phyloP scores from a whole-genome alignment of 2,113 vertebrate genomes.

The Anhinga rufa region DNA sequence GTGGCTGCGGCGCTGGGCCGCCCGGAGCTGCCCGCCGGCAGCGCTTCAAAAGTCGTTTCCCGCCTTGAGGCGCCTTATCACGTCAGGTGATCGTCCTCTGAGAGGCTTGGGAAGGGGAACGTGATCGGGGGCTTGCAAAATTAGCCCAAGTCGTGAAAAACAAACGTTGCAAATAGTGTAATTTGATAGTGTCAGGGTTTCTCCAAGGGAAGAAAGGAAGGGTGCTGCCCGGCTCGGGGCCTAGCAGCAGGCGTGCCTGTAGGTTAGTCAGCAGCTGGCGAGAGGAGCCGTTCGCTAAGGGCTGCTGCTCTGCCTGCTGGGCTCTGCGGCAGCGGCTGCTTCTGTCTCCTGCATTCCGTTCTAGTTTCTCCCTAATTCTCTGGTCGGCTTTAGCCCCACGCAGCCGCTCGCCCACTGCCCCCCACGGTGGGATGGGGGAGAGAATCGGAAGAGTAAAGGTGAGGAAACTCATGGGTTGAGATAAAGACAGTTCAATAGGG shows the following conservation, averaged over 20 bases:
- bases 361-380: not conserved
- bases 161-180: fast-evolving
- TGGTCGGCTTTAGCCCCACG: too few species aligned
- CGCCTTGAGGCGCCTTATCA: not conserved
- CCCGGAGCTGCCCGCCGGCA: not conserved
- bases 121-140: not conserved
- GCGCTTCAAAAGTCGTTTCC: fast-evolving
- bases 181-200: too few species aligned
- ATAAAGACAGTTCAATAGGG: too few species aligned
- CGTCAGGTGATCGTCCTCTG: too few species aligned
- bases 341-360: not conserved
- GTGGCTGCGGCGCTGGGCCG: too few species aligned
- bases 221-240: fast-evolving
- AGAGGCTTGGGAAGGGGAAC: not conserved
- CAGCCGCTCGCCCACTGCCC: too few species aligned
- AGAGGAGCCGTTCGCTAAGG: not conserved
- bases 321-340: not conserved
- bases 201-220: too few species aligned
- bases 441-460: too few species aligned
- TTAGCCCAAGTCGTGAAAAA: too few species aligned
- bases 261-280: fast-evolving
- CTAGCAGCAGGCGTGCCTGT: not conserved
- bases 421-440: too few species aligned
- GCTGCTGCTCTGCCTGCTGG: not conserved
- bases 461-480: too few species aligned